Evolutionary conservation across 1,140 invertebrate genomes (phyloP).

Genomic region (Lycorma delicatula): DNA sequence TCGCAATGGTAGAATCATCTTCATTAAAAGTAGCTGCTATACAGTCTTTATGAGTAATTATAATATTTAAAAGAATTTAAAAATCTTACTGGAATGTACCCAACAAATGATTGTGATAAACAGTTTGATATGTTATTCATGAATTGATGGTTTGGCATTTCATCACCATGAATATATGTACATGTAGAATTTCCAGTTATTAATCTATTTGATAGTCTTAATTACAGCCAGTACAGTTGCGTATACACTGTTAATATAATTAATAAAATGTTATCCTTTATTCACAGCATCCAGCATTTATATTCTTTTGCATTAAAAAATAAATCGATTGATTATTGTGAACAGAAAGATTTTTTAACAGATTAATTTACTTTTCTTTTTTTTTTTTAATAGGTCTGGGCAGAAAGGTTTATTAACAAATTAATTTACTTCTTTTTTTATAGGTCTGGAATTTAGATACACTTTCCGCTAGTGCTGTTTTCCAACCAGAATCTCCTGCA

Average conservation of each 20-base stretch:
- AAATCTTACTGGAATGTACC: too few species aligned
- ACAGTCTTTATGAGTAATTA: too few species aligned
- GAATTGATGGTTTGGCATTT: too few species aligned
- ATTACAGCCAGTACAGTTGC: too few species aligned
- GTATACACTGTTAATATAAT: neutral
- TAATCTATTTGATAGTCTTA: too few species aligned
- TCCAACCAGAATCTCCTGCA: slow-evolving; percentile 5
- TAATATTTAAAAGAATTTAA: too few species aligned
- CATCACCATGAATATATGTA: too few species aligned
- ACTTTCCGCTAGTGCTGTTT: slow-evolving; percentile 10
- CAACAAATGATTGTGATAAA: too few species aligned
- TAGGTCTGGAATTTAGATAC: slow-evolving; percentile 16
- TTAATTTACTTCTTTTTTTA: neutral
- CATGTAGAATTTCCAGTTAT: too few species aligned
- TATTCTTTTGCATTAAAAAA: neutral
- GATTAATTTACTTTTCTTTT: neutral
- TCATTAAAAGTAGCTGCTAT: too few species aligned
- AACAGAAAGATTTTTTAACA: neutral
- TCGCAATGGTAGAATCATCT: too few species aligned
- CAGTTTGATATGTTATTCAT: too few species aligned
- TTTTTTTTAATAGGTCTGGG: neutral
- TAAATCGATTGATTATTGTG: neutral
- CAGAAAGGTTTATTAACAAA: neutral
- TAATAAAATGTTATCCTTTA: neutral
- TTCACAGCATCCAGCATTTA: neutral